These are phyloP conservation scores for Polypterus senegalus DNA, from an alignment of 2,113 vertebrate species.

Conservation along the genomic window DNA sequence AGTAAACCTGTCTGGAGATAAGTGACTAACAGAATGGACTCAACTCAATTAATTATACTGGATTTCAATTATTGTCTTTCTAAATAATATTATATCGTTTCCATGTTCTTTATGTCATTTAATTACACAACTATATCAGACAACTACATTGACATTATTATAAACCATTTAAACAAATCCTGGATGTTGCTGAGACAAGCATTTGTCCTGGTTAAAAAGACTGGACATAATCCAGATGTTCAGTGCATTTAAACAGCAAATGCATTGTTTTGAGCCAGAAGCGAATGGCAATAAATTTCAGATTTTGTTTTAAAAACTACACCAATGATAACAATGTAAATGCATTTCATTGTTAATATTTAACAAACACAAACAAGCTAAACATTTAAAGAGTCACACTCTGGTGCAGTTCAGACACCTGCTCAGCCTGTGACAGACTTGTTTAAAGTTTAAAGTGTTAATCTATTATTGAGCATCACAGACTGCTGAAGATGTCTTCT, in stretches of 20 bases:
- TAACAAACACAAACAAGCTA: background rate
- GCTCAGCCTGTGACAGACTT: too few relatives aligned
- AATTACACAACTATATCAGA: background rate
- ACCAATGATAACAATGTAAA: too few relatives aligned
- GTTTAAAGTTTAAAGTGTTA: too few relatives aligned
- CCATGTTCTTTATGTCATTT: background rate
- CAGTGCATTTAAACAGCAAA: background rate
- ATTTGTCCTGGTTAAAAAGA: background rate
- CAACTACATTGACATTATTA: background rate
- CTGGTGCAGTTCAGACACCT: too few relatives aligned
- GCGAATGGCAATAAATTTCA: slow-evolving; percentile 1
- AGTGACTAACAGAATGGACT: too few relatives aligned
- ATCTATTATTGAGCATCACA: too few relatives aligned
- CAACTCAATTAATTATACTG: too few relatives aligned
- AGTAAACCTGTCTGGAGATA: too few relatives aligned
- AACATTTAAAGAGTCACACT: too few relatives aligned
- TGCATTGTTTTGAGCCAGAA: background rate
- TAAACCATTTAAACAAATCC: too few relatives aligned
- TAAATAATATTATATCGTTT: background rate
- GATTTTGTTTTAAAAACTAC: background rate
- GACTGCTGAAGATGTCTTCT: too few relatives aligned
- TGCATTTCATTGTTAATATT: background rate
- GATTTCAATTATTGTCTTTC: background rate
- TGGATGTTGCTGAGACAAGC: background rate
- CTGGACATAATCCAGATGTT: background rate